A percentile compares a stretch with the other conserved stretches of the same genome.
These are phyloP conservation scores for Thamnaconus septentrionalis DNA, from an alignment of 2,113 vertebrate species.

Conservation along the genomic window DNA sequence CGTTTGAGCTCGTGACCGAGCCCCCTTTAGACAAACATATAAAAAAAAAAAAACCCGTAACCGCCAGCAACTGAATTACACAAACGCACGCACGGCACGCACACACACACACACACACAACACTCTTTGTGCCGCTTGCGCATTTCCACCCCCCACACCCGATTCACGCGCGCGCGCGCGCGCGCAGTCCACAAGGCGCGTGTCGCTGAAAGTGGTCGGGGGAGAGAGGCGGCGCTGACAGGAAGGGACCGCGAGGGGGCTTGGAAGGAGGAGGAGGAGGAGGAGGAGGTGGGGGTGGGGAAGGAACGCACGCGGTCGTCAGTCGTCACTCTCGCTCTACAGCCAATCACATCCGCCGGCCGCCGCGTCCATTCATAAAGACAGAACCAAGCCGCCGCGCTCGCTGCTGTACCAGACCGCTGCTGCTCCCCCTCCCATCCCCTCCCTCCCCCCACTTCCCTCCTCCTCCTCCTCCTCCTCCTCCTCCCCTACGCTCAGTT, in stretches of 20 bases:
- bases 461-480: not conserved
- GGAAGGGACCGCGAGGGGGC: conserved; percentile 12
- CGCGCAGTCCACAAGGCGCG: not conserved
- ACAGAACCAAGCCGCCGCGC: conserved; percentile 20
- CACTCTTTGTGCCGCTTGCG: no score
- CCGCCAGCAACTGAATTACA: not conserved
- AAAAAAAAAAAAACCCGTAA: conserved; percentile 54
- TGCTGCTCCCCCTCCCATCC: no score
- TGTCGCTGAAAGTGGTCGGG: no score
- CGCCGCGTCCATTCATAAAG: conserved; percentile 77
- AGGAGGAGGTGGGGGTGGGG: conserved; percentile 7
- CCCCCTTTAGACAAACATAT: conserved; percentile 63
- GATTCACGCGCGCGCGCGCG: conserved; percentile 46
- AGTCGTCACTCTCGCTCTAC: conserved; percentile 25
- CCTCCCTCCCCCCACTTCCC: no score
- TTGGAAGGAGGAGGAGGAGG: not conserved
- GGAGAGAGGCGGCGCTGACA: conserved; percentile 3
- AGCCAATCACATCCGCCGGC: conserved; percentile 65
- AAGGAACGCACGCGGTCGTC: conserved; percentile 48
- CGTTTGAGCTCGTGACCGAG: conserved; percentile 59
- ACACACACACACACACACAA: no score
- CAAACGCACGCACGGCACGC: no score
- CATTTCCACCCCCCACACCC: conserved; percentile 29
- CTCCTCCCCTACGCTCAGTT: conserved; percentile 29
- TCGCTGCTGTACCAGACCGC: conserved; percentile 54